A percentile compares a stretch with the other conserved stretches of the same genome.
Conservation (phyloP, 2,888 invertebrate species). For the Spisula subtruncata region DNA sequence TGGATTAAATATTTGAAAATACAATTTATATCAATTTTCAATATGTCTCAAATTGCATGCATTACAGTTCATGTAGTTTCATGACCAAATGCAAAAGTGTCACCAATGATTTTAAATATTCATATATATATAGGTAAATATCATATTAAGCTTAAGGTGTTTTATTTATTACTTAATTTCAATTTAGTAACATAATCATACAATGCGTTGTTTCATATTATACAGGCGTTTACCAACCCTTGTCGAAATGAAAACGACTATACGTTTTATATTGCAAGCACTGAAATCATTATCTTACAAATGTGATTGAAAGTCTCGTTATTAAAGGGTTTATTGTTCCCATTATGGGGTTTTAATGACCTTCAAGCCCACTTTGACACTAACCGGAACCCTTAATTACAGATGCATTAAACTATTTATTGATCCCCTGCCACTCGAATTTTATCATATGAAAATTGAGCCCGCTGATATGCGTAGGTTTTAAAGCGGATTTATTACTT, state of each 20-base stretch:
- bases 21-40: too few relatives aligned
- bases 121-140: too few relatives aligned
- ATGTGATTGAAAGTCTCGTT: background rate
- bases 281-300: background rate
- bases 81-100: too few relatives aligned
- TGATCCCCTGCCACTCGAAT: constrained; percentile 3
- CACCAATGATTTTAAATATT: too few relatives aligned
- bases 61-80: too few relatives aligned
- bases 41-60: too few relatives aligned
- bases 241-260: background rate
- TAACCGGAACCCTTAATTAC: background rate
- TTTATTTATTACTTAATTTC: too few relatives aligned
- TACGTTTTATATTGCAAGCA: background rate
- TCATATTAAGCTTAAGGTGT: too few relatives aligned
- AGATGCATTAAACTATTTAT: constrained; percentile 19
- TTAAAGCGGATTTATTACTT: background rate
- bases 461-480: background rate
- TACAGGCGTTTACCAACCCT: background rate
- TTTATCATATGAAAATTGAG: background rate
- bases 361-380: background rate
- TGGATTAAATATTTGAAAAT: too few relatives aligned
- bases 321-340: background rate
- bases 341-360: background rate
- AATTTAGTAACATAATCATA: background rate
- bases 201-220: background rate